phyloP scores from a whole-genome alignment of 2,797 vertebrate species.

The Pachyuromys duprasi region DNA sequence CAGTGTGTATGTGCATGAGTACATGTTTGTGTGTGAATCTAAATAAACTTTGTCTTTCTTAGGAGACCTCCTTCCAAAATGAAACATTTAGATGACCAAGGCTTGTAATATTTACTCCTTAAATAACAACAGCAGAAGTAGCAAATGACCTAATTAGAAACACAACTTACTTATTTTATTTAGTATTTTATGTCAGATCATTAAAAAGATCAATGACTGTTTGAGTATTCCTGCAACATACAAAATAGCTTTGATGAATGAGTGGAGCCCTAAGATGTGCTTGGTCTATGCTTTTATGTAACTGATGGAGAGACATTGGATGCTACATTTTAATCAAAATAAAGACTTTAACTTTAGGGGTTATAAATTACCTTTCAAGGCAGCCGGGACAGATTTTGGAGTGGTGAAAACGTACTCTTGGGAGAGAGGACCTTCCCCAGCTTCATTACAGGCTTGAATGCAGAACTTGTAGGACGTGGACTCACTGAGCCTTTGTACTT shows the following conservation, averaged over 20 bases:
- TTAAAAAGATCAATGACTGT: constrained; percentile 35
- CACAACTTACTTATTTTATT: constrained; percentile 28
- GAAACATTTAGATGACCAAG: constrained; percentile 28
- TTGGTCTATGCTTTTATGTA: constrained; percentile 32
- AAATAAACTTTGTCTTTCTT: constrained; percentile 44
- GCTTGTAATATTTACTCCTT: constrained; percentile 14
- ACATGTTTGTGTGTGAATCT: not conserved
- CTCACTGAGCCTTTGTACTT: constrained; percentile 99
- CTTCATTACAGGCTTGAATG: constrained; percentile 99
- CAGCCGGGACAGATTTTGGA: constrained; percentile 95
- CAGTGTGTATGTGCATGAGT: not conserved
- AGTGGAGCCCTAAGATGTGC: not conserved
- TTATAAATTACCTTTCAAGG: constrained; percentile 93
- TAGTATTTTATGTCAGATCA: constrained; percentile 53
- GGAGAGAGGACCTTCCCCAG: constrained; percentile 97
- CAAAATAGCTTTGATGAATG: constrained; percentile 34
- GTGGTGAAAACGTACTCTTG: constrained; percentile 97
- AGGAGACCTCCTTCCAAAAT: not conserved
- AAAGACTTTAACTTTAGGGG: constrained; percentile 35
- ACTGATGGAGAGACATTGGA: not conserved
- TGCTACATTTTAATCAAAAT: constrained; percentile 41
- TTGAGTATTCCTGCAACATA: constrained; percentile 2
- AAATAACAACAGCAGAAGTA: constrained; percentile 37
- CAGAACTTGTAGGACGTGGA: constrained; percentile 97
- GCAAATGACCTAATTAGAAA: constrained; percentile 43